Evolutionary conservation across 2,113 vertebrate species (phyloP).

Genomic region (Ursus arctos): DNA sequence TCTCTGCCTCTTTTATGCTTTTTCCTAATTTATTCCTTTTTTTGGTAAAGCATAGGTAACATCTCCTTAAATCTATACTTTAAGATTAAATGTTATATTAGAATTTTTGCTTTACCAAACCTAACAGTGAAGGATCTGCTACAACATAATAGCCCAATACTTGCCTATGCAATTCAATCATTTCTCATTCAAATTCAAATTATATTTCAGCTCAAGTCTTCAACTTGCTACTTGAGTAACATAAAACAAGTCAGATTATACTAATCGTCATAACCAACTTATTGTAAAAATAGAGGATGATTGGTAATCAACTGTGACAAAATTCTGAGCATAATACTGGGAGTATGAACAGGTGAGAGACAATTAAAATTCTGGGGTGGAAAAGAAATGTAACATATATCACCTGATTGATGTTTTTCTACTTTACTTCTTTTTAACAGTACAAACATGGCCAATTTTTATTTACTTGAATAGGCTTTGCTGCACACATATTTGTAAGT

Average conservation of each 20-base stretch:
- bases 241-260: conserved; percentile 62
- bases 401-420: neutral
- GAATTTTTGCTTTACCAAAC: conserved; percentile 15
- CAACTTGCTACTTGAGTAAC: conserved; percentile 30
- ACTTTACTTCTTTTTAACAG: neutral
- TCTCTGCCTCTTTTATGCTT: neutral
- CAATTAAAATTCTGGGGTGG: neutral
- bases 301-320: conserved; percentile 52
- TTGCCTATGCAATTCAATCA: conserved; percentile 61
- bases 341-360: conserved; percentile 2
- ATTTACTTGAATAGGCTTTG: neutral
- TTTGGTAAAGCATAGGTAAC: neutral
- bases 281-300: conserved; percentile 43
- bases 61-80: neutral
- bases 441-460: neutral
- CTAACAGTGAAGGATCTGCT: neutral
- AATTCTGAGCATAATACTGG: neutral
- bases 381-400: neutral
- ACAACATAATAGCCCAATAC: conserved; percentile 20
- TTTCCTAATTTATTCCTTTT: neutral
- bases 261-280: conserved; percentile 39
- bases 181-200: conserved; percentile 78
- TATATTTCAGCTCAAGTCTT: conserved; percentile 34
- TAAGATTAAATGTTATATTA: neutral
- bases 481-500: neutral